Base-by-base conservation (phyloP, 2,113 vertebrate species). In the Ranitomeya variabilis region DNA sequence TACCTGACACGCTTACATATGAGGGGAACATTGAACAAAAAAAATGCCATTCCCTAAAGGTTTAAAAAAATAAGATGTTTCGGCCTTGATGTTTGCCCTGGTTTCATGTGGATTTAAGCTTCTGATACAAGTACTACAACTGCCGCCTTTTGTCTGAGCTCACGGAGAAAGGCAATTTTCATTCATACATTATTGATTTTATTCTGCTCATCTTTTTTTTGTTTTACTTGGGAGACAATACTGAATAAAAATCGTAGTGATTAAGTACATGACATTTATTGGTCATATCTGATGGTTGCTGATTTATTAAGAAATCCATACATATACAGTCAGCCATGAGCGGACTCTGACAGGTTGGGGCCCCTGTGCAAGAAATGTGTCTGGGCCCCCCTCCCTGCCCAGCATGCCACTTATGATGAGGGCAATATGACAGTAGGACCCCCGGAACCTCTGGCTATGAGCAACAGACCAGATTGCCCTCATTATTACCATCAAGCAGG, bases 91-190 rank as follows among this genome's bases (percentile, higher is more conserved):
- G 66, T 89, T 78, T 89, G 87, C 69, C 81, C 87, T 79, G 83
- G 81, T 85, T 85, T 89, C 82, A 45, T 79, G 73, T 78, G 87
- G 73, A 85, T 89, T 89, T 89, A 84, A 76, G 64, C 82, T 55
- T 84, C 64, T 71, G 21, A 66, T 83, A 64, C 59, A 26, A 66
- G 51, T 71, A 54, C 64, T 84, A 84, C 31, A 84, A 71, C 13
- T 54, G 18, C 21, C 37, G 64, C 6, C 67, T 84, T 31, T 81
- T 62, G 64, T 55, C 19, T 83, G 18, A 67, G 81, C 69, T 16
- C 67, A 26, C 37, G 10, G 19, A 80, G 77, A 18, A 57, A 82
- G 59, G 31, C 64, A 52, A 67, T 83, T 83, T 83, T 69, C 51
- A 83, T 45, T 79, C 77, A 55, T 79, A 23, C 37, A 23, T 26